phyloP scores from a whole-genome alignment of 35 echinoderm and acorn worm species.

The Apostichopus californicus region DNA sequence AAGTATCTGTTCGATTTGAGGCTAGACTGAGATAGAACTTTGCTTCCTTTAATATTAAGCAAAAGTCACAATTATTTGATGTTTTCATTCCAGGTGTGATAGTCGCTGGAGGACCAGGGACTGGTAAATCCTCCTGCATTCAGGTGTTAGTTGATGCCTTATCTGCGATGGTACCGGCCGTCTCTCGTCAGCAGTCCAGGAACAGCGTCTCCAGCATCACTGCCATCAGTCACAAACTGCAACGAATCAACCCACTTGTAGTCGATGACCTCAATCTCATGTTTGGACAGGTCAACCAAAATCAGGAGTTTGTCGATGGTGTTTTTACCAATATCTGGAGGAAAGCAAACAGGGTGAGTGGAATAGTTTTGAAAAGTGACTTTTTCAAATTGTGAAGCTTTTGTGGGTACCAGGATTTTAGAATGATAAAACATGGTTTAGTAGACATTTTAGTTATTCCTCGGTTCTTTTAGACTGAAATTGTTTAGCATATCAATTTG shows the following conservation, averaged over 20 bases:
- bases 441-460: no score
- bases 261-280: slow-evolving; percentile 93
- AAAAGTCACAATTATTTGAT: no score
- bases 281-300: slow-evolving; percentile 95
- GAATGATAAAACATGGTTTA: no score
- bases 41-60: no score
- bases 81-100: slow-evolving; percentile 71
- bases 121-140: slow-evolving; percentile 96
- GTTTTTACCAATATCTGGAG: slow-evolving; percentile 94
- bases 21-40: no score
- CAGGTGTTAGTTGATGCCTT: slow-evolving; percentile 88
- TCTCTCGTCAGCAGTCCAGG: slow-evolving; percentile 91
- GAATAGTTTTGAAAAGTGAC: no score
- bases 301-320: slow-evolving; percentile 96
- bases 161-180: slow-evolving; percentile 75
- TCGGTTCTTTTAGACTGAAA: no score
- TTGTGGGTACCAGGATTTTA: no score
- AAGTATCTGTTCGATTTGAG: no score
- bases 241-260: slow-evolving; percentile 89
- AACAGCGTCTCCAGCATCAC: slow-evolving; percentile 86
- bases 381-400: no score
- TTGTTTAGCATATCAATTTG: no score
- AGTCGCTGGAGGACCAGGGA: slow-evolving; percentile 86
- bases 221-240: slow-evolving; percentile 95
- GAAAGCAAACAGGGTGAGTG: slow-evolving; percentile 94